phyloP scores from a whole-genome alignment of 2,888 invertebrate genomes.

The Cremastobaeus sp. region DNA sequence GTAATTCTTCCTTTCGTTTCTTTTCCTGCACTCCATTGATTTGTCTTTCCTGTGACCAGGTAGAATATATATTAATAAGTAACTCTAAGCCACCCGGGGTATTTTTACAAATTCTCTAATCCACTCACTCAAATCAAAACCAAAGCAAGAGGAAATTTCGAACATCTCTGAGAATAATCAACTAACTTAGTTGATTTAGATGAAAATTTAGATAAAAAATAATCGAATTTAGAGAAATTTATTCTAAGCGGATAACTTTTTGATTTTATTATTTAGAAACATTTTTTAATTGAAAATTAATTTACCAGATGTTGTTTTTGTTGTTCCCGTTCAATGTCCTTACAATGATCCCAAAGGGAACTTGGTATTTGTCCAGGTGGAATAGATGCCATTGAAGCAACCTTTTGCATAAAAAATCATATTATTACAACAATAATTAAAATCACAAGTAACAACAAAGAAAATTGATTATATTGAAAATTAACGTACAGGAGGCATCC shows the following conservation, averaged over 20 bases:
- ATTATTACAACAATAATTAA: slow-evolving; percentile 1
- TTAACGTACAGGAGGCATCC: slow-evolving; percentile 72
- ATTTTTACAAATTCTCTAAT: too few relatives aligned
- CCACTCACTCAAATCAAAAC: too few relatives aligned
- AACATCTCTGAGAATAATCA: background rate
- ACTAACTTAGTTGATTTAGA: background rate
- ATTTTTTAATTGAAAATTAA: background rate
- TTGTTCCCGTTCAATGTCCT: slow-evolving; percentile 79
- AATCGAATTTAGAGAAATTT: too few relatives aligned
- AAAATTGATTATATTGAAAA: slow-evolving; percentile 1
- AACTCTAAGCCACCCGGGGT: too few relatives aligned
- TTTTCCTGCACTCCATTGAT: slow-evolving; percentile 74
- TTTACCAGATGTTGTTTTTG: slow-evolving; percentile 65
- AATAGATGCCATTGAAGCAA: slow-evolving; percentile 71
- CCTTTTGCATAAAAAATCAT: slow-evolving; percentile 61
- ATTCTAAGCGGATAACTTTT: too few relatives aligned
- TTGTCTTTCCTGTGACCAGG: slow-evolving; percentile 26
- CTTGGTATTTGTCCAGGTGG: slow-evolving; percentile 76
- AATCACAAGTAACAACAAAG: slow-evolving; percentile 5
- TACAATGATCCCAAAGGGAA: slow-evolving; percentile 76
- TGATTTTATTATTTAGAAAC: background rate
- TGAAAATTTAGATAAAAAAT: background rate
- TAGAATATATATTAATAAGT: background rate
- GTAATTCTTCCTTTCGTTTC: slow-evolving; percentile 79
- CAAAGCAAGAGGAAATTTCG: too few relatives aligned